Evolutionary conservation across 2,797 vertebrate species (phyloP), one percentile per base, ranked within the genome.

Genomic region (Linurgus olivaceus): DNA sequence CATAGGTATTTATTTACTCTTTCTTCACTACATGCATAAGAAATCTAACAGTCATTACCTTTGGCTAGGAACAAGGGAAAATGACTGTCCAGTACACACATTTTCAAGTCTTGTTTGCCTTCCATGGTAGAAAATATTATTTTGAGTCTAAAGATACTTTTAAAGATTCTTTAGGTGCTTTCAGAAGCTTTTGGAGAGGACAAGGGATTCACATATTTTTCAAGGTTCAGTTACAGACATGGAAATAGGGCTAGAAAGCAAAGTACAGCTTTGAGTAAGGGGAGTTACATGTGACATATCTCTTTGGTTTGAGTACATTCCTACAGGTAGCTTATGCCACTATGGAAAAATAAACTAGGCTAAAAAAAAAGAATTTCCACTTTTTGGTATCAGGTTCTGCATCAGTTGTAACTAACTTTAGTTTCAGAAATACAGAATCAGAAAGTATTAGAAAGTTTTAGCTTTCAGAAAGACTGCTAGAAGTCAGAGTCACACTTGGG

Each of bases 281-380:
- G 16, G 8, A 51, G 28, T 50, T 68, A 19, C 11, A 37, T 0
- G 2, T 42, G 20, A 5, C 23, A 10, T 4, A 40, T 11, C 6
- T 67, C 61, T 80, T 62, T 70, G 58, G 7, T 48, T 44, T 81
- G 33, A 68, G 7, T 51, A 13, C 4, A 8, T 87, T 91, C 89
- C 75, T 71, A 4, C 3, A 37, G 42, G 45, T 68, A 67, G 37
- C 7, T 35, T 65, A 28, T 11, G 35, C 40, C 29, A 31, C 8
- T 28, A 9, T 7, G 13, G 37, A 52, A 72, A 62, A 92, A 58
- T 35, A 79, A 94, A 1, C 9, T 16, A 67, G 4, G 3, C 2
- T 77, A 91, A 87, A 55, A 11, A 11, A 24, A 63, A 85, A 66
- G 13, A 50, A 29, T 2, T 13, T 71, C n/a, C n/a, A n/a, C 17